Base-by-base conservation (phyloP, 2,888 invertebrate species). In the Microctonus aethiopoides region DNA sequence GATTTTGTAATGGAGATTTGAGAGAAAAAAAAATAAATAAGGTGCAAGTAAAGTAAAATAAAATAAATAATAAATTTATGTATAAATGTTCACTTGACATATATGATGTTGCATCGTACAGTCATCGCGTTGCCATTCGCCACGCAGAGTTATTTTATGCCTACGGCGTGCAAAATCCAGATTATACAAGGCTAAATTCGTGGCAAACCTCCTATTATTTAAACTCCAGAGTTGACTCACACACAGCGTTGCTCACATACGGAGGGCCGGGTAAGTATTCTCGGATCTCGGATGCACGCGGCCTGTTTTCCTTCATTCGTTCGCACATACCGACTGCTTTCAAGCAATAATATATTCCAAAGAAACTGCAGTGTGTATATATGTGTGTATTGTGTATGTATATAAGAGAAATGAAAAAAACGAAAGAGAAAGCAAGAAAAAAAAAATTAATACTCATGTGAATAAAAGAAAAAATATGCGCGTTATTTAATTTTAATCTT, bases 181-280 rank as follows among this genome's bases (percentile, higher is more conserved):
- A 81, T 64, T 54, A 34, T 78, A 78, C 76, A 75, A 78, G 76
- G 80, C 80, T 81, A 81, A 82, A 81, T 80, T 78, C 77, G 39
- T 34, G 78, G 77, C 79, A 72, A 74, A 79, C 75, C 81, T 80
- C 80, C 79, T 81, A 82, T 65, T 39, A 65, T 82, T 81, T 81
- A 80, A 80, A 81, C 77, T 72, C 80, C 74, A 71, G 76, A 75
- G 80, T 80, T 82, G 82, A 82, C 82, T 82, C 82, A 82, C 72
- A 74, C 76, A 70, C 68, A 74, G 34, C 16, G 75, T 68, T 74
- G 29, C 26, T 20, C 16, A 20, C 16, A 46, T n/a, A 16, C 5
- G 16, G n/a, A 46, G 16, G 1, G 7, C 6, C n/a, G 16, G 41
- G n/a, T 10, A 51, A 36, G 73, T 82, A 82, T 82, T 82, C 81